Evolutionary conservation across 2,888 invertebrate species (phyloP), one percentile per base, ranked within the genome.

Genomic region (Pardosa pseudoannulata): DNA sequence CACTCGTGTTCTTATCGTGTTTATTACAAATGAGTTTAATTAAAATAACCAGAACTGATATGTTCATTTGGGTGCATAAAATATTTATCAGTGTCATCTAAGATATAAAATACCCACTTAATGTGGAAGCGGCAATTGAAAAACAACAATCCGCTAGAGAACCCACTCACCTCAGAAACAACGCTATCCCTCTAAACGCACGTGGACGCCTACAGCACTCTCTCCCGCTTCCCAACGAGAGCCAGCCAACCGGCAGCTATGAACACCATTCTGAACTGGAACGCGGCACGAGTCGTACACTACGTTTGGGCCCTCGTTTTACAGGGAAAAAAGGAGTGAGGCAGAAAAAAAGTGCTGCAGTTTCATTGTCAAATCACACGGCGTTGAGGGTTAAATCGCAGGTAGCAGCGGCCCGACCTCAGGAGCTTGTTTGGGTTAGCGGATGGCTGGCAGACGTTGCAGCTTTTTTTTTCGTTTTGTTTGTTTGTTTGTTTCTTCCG

Each of bases 301-400:
- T 5, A 6, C 3, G 23, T 56, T 56, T 11, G 23, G 23, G 56
- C 23, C 3, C 36, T 5, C 1, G 1, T 2, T 56, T 56, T 16
- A 56, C 19, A 23, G 56, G 56, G 56, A 56, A 56, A n/a, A n/a
- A n/a, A n/a, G n/a, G n/a, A 56, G 56, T 56, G 56, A 56, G 16
- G 41, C 41, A 46, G 41, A n/a, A n/a, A 16, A n/a, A n/a, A n/a
- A n/a, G n/a, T n/a, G 56, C 56, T 23, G 56, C 3, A 56, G 36
- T 56, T 56, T 56, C 56, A 56, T 56, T 56, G 56, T 56, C 56
- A 56, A 56, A 56, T 56, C 56, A 23, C 56, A 56, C 23, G 23
- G 19, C n/a, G 46, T 16, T 46, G 56, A 56, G 56, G 56, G 56
- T 56, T 56, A 56, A 23, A 1, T 56, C 23, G 23, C 56, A 3